Percentiles rank a stretch among this genome's conserved stretches.
phyloP scores from a whole-genome alignment of 2,888 invertebrate genomes.

The Quadroppia sp. region DNA sequence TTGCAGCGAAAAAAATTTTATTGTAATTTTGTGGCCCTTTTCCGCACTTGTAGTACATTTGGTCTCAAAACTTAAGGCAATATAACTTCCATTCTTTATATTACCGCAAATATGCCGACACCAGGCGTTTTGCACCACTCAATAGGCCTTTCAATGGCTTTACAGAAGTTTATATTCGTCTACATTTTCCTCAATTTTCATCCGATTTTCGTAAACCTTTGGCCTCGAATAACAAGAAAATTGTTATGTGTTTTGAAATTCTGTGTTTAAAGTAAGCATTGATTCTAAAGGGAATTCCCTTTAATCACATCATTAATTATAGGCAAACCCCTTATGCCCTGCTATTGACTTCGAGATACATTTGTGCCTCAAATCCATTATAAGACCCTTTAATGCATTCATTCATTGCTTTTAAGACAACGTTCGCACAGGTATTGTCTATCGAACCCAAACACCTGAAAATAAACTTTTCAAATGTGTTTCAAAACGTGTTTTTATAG shows the following conservation, averaged over 20 bases:
- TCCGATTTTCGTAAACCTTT: neutral
- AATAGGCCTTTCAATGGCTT: neutral
- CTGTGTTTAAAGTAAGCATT: neutral
- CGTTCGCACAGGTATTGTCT: neutral
- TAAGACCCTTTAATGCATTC: neutral
- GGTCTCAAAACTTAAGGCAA: neutral
- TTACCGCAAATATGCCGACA: slow-evolving; percentile 9
- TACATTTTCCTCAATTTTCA: neutral
- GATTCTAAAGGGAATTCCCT: neutral
- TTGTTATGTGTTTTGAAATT: neutral
- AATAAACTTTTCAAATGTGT: neutral
- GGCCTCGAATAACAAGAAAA: neutral
- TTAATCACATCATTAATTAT: neutral
- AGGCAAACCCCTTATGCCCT: neutral
- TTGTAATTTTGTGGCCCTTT: slow-evolving; percentile 17
- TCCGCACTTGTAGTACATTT: neutral
- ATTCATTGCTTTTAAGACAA: neutral
- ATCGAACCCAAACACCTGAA: neutral
- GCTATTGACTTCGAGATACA: neutral
- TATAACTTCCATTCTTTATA: neutral
- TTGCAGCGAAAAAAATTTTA: neutral
- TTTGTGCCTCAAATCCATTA: neutral
- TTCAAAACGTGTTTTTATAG: neutral
- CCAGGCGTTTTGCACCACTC: neutral
- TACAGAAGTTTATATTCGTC: neutral